Conservation (phyloP, 2,888 invertebrate genomes). For the Anorthoa munda region DNA sequence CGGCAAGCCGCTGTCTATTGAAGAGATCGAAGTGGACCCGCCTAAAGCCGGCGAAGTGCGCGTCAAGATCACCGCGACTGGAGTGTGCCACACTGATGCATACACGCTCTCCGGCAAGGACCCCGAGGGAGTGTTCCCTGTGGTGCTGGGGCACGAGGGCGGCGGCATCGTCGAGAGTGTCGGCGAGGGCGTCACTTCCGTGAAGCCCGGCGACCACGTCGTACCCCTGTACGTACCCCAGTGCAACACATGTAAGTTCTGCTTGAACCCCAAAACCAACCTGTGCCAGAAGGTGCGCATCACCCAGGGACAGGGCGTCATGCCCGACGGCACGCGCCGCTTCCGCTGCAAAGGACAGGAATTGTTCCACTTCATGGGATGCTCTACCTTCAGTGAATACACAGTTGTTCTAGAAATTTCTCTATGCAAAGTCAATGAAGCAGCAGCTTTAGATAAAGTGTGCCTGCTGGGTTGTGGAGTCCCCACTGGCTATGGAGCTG, state of each 20-base stretch:
- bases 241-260: slow-evolving; percentile 99
- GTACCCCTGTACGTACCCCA: slow-evolving; percentile 99
- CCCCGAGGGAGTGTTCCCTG: slow-evolving; percentile 97
- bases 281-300: slow-evolving; percentile 97
- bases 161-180: slow-evolving; percentile 99
- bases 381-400: slow-evolving; percentile 98
- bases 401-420: slow-evolving; percentile 99
- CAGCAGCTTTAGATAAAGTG: slow-evolving; percentile 96
- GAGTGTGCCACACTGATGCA: slow-evolving; percentile 97
- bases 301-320: slow-evolving; percentile 96
- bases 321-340: slow-evolving; percentile 97
- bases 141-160: slow-evolving; percentile 99
- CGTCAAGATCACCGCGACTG: slow-evolving; percentile 95
- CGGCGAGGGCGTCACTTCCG: slow-evolving; percentile 97
- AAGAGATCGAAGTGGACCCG: slow-evolving; percentile 98
- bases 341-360: slow-evolving; percentile 95
- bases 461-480: slow-evolving; percentile 98
- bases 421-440: slow-evolving; percentile 96
- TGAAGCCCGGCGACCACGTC: slow-evolving; percentile 98
- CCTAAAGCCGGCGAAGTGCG: slow-evolving; percentile 98
- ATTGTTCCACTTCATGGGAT: slow-evolving; percentile 98
- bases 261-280: slow-evolving; percentile 98
- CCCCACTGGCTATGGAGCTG: slow-evolving; percentile 98
- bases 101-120: slow-evolving; percentile 97
- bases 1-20: slow-evolving; percentile 96